These are phyloP conservation scores for Lepilemur ruficaudatus DNA, from an alignment of 2,797 vertebrate genomes.

Conservation along the genomic window DNA sequence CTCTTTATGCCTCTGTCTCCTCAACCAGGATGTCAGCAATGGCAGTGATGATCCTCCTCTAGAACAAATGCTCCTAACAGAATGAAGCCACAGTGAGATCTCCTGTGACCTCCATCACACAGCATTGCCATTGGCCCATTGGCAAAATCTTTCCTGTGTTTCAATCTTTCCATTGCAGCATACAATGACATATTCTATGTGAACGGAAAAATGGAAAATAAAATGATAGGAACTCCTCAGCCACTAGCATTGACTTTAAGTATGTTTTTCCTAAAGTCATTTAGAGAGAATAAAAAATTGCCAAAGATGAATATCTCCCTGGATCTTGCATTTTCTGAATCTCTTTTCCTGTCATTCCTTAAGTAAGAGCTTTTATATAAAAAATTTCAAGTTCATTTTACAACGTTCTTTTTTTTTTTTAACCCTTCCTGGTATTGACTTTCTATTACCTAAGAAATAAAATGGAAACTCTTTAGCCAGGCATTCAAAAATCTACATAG, in stretches of 20 bases:
- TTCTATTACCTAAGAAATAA: not conserved
- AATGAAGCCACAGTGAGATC: not conserved
- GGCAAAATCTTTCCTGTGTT: not conserved
- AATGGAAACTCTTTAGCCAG: not conserved
- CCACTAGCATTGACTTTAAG: not conserved
- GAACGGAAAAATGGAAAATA: not conserved
- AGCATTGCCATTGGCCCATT: too few relatives aligned
- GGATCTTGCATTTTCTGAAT: not conserved
- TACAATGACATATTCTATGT: not conserved
- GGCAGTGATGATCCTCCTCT: not conserved
- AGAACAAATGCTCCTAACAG: not conserved
- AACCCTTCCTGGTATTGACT: not conserved
- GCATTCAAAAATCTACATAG: not conserved
- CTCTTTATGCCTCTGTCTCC: not conserved
- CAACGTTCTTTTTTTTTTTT: not conserved
- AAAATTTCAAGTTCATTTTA: slow-evolving; percentile 39
- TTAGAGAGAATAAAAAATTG: not conserved
- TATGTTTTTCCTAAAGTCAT: not conserved
- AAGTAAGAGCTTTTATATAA: not conserved
- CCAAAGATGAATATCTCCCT: not conserved
- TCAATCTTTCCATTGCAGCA: not conserved
- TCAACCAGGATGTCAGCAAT: not conserved
- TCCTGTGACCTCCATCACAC: too few relatives aligned
- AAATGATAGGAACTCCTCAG: not conserved
- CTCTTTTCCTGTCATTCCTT: not conserved